A percentile compares a stretch with the other conserved stretches of the same genome.
phyloP scores from a whole-genome alignment of 1,140 invertebrate genomes.

The Pseudomyrmex flavicornis region DNA sequence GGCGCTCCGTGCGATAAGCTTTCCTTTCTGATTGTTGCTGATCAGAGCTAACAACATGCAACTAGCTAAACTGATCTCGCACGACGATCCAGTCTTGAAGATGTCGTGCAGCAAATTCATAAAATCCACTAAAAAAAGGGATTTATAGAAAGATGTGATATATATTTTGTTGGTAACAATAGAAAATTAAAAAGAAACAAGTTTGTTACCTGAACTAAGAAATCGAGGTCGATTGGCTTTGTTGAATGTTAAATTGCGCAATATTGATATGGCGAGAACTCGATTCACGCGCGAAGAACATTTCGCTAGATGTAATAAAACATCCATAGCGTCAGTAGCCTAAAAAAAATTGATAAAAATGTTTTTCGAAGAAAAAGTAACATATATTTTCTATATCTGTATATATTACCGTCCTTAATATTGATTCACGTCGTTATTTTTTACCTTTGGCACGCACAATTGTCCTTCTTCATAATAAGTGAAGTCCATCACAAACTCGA shows the following conservation, averaged over 20 bases:
- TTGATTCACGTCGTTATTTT: not conserved
- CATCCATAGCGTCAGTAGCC: constrained; percentile 79
- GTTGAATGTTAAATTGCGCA: constrained; percentile 81
- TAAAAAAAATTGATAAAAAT: constrained; percentile 58
- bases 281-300: constrained; percentile 71
- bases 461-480: constrained; percentile 84
- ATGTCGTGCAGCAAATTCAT: constrained; percentile 77
- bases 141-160: not conserved
- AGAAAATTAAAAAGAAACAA: too few relatives aligned
- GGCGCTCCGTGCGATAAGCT: constrained; percentile 78
- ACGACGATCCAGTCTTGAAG: constrained; percentile 74
- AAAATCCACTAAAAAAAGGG: constrained; percentile 77
- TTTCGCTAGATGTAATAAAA: constrained; percentile 77
- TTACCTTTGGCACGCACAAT: constrained; percentile 80
- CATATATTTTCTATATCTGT: not conserved
- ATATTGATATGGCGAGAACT: constrained; percentile 79
- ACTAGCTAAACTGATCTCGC: constrained; percentile 77
- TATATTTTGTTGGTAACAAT: not conserved
- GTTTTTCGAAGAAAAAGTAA: not conserved
- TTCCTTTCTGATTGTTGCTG: constrained; percentile 82
- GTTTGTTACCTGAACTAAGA: constrained; percentile 76
- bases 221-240: constrained; percentile 77
- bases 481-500: constrained; percentile 83
- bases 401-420: constrained; percentile 72
- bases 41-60: constrained; percentile 80